phyloP scores from a whole-genome alignment of 1,140 invertebrate genomes.

The Aporrectodea caliginosa region DNA sequence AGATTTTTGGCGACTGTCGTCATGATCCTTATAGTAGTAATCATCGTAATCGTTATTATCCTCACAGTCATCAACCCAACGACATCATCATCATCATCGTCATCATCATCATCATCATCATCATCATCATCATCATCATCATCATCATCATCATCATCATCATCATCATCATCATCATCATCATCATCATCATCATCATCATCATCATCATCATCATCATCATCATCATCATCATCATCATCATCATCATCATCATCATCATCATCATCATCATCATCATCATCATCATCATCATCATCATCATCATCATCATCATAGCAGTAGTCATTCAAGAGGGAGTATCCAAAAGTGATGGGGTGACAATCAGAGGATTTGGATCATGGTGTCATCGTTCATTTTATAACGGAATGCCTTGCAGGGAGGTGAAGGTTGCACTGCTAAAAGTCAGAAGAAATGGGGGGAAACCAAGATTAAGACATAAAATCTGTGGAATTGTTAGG shows the following conservation, averaged over 20 bases:
- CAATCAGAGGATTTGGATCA: no score
- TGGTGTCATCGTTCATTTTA: no score
- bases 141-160: slow-evolving; percentile 25
- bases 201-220: slow-evolving; percentile 1
- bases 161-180: slow-evolving; percentile 20
- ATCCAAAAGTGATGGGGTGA: not conserved
- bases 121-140: slow-evolving; percentile 19
- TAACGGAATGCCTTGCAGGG: no score
- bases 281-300: slow-evolving; percentile 7
- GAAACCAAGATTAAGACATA: no score
- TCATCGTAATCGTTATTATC: no score
- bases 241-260: slow-evolving; percentile 16
- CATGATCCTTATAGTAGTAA: no score
- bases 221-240: slow-evolving; percentile 18
- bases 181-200: slow-evolving; percentile 19
- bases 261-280: not conserved
- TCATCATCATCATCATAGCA: not conserved
- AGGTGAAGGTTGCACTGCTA: no score
- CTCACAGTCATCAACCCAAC: slow-evolving; percentile 15
- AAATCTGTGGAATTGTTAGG: no score
- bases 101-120: slow-evolving; percentile 13
- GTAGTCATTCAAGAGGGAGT: not conserved
- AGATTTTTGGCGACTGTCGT: no score
- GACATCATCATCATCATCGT: not conserved
- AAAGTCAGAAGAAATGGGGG: no score